Percentiles rank a stretch among this genome's conserved stretches.
Evolutionary conservation across 1,140 invertebrate genomes (phyloP).

Genomic region (Brachionus angularis): DNA sequence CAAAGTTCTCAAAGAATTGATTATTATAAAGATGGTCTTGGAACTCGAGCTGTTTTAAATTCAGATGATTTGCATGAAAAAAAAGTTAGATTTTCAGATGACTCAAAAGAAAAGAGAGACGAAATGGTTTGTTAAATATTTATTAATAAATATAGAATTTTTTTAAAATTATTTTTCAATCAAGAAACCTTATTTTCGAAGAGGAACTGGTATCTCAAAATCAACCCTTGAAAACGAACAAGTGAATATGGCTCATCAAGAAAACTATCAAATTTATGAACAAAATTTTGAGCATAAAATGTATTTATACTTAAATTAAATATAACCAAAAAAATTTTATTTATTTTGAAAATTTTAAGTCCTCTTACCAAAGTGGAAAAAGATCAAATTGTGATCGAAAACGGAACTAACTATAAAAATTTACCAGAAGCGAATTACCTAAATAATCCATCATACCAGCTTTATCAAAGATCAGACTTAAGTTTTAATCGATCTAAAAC

Average conservation of each 20-base stretch:
- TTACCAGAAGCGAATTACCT: constrained; percentile 22
- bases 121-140: constrained; percentile 6
- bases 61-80: constrained; percentile 34
- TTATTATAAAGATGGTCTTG: constrained; percentile 42
- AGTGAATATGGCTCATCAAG: background rate
- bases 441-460: constrained; percentile 19
- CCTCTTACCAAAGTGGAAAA: constrained; percentile 4
- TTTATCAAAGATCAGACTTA: too few species aligned
- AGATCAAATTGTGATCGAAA: constrained; percentile 38
- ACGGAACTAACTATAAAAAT: constrained; percentile 17
- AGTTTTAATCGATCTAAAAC: constrained; percentile 41
- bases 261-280: too few species aligned
- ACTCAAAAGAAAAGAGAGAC: background rate
- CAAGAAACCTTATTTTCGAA: constrained; percentile 34
- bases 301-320: too few species aligned
- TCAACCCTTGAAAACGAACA: background rate
- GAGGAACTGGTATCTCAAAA: background rate
- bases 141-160: background rate
- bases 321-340: too few species aligned
- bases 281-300: too few species aligned
- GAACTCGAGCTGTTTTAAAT: constrained; percentile 8
- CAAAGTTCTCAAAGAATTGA: constrained; percentile 24
- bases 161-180: background rate
- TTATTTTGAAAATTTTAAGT: constrained; percentile 8
- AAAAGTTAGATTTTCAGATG: background rate